Conservation (phyloP, 2,113 vertebrate species). For the Bufo bufo region DNA sequence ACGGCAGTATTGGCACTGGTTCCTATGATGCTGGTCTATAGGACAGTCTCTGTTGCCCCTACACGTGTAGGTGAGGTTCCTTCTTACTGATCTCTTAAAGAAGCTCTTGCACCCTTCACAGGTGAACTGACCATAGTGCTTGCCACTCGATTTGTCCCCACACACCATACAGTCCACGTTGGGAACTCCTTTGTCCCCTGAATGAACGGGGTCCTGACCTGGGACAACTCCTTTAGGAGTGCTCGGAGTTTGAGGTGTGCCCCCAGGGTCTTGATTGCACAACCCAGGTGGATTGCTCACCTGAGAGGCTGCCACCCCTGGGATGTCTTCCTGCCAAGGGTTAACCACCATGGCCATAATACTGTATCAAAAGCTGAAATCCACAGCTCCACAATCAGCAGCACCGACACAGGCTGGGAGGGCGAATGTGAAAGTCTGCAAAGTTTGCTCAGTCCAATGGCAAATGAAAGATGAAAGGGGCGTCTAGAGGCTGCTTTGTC, state of each 20-base stretch:
- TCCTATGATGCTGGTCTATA: conserved; percentile 85
- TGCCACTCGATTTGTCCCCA: conserved; percentile 86
- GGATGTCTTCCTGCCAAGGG: conserved; percentile 84
- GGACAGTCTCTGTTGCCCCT: conserved; percentile 83
- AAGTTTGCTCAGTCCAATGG: not conserved
- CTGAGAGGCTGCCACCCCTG: conserved; percentile 73
- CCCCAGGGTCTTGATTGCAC: conserved; percentile 78
- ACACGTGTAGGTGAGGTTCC: conserved; percentile 86
- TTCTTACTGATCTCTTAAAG: conserved; percentile 85
- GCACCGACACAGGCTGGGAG: conserved; percentile 63
- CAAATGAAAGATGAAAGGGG: not conserved
- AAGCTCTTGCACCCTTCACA: conserved; percentile 90
- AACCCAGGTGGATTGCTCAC: conserved; percentile 73
- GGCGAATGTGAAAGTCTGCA: not conserved
- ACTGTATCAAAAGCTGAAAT: conserved; percentile 66
- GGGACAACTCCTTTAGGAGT: conserved; percentile 77
- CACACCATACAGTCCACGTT: conserved; percentile 87
- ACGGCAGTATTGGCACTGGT: conserved; percentile 86
- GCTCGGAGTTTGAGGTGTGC: conserved; percentile 64
- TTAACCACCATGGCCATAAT: conserved; percentile 87
- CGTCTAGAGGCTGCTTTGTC: not conserved
- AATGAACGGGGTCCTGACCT: conserved; percentile 75
- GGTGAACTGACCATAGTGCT: conserved; percentile 86
- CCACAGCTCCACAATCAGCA: conserved; percentile 61
- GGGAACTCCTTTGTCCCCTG: conserved; percentile 76